Percentiles rank a stretch among this genome's conserved stretches.
Conservation (phyloP, 2,888 invertebrate genomes). For the Ophonus ardosiacus region DNA sequence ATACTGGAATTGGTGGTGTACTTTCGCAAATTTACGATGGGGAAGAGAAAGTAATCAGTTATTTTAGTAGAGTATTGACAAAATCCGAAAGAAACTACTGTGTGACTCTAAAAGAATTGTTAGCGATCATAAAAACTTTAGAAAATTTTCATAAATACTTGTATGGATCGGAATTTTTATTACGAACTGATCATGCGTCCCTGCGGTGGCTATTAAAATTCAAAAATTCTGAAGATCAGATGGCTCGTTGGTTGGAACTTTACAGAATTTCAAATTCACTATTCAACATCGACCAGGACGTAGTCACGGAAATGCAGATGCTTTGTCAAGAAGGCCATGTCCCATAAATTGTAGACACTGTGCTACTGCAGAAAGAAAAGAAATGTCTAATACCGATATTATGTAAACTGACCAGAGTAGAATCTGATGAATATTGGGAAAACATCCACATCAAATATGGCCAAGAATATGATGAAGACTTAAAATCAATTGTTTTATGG, state of each 20-base stretch:
- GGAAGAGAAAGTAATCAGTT: not conserved
- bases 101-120: not conserved
- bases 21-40: not conserved
- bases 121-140: not conserved
- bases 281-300: constrained; percentile 12
- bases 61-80: not conserved
- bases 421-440: not conserved
- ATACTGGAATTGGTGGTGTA: constrained; percentile 4
- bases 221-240: not conserved
- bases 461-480: not conserved
- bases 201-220: not conserved
- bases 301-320: no score
- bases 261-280: not conserved
- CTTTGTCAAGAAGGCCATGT: not conserved
- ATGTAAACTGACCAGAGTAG: not conserved
- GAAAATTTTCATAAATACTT: not conserved
- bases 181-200: no score
- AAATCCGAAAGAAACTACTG: constrained; percentile 8
- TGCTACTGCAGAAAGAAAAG: not conserved
- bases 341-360: not conserved
- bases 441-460: not conserved
- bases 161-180: no score
- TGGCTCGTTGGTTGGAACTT: not conserved
- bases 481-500: not conserved
- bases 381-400: not conserved